Conservation (phyloP, 2,113 vertebrate genomes). For the Scatophagus argus region DNA sequence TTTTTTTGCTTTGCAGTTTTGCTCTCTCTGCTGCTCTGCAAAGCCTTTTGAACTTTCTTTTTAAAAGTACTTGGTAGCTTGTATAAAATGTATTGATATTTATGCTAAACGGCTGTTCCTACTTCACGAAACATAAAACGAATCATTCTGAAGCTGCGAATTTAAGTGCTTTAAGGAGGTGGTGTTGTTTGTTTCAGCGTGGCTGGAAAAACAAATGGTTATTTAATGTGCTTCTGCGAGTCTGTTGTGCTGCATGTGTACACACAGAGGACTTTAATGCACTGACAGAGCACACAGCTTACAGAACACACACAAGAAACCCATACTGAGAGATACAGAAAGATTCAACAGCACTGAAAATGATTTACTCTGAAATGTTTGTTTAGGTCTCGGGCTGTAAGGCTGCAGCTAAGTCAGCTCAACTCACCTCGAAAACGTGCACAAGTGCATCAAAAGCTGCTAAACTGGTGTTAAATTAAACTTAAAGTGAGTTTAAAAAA, state of each 20-base stretch:
- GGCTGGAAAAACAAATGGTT: neutral
- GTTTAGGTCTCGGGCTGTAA: neutral
- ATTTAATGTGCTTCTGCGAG: neutral
- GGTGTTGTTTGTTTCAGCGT: conserved; percentile 4
- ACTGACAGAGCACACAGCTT: neutral
- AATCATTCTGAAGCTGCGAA: conserved; percentile 4
- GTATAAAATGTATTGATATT: conserved; percentile 32
- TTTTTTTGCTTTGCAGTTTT: neutral
- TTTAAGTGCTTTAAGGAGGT: conserved; percentile 1
- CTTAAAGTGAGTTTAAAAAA: too few species aligned
- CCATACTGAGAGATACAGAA: neutral
- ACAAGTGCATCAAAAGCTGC: neutral
- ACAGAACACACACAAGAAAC: neutral
- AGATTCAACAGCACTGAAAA: conserved; percentile 1
- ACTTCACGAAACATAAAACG: conserved; percentile 20
- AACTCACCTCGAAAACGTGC: neutral
- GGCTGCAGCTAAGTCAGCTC: neutral
- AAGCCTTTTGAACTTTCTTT: conserved; percentile 40
- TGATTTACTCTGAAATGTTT: neutral
- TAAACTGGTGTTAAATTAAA: neutral
- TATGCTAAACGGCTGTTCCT: conserved; percentile 25
- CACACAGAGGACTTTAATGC: neutral
- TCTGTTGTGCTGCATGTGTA: neutral
- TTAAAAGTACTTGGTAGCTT: conserved; percentile 3
- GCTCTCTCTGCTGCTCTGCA: conserved; percentile 2